A percentile compares a stretch with the other conserved stretches of the same genome.
Conservation (phyloP, 2,888 invertebrate genomes). For the Tholera decimalis region DNA sequence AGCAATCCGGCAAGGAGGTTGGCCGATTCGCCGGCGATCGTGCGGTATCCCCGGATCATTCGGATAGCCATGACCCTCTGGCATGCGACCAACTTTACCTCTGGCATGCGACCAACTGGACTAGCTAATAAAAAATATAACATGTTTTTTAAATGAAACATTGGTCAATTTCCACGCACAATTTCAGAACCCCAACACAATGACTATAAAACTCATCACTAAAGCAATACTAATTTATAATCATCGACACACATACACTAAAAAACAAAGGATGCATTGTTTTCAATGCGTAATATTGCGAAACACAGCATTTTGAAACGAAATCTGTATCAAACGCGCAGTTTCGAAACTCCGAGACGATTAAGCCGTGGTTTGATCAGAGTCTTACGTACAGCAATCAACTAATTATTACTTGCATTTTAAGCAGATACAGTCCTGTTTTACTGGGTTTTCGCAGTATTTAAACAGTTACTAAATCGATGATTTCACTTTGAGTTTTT, state of each 20-base stretch:
- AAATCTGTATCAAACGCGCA: slow-evolving; percentile 53
- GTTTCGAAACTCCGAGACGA: slow-evolving; percentile 57
- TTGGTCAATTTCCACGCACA: slow-evolving; percentile 20
- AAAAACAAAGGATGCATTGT: slow-evolving; percentile 63
- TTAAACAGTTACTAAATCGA: slow-evolving; percentile 11
- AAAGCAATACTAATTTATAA: slow-evolving; percentile 47
- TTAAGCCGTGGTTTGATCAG: slow-evolving; percentile 63
- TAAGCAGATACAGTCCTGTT: slow-evolving; percentile 38
- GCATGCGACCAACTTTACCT: no score
- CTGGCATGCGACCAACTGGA: no score
- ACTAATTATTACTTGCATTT: slow-evolving; percentile 61
- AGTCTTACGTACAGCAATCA: slow-evolving; percentile 61
- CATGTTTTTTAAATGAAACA: not conserved
- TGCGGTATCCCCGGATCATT: no score
- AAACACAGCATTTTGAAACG: slow-evolving; percentile 60
- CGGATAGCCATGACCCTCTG: no score
- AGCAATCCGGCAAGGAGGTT: no score
- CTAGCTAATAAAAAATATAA: not conserved
- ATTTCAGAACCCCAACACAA: slow-evolving; percentile 19
- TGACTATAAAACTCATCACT: slow-evolving; percentile 8
- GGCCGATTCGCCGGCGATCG: no score
- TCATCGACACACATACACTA: slow-evolving; percentile 33
- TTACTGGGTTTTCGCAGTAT: slow-evolving; percentile 15
- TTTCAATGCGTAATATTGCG: slow-evolving; percentile 58
- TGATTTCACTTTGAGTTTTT: slow-evolving; percentile 4